These are phyloP conservation scores for Drosophila engyochracea DNA, from an alignment of 2,888 invertebrate species.

Conservation along the genomic window DNA sequence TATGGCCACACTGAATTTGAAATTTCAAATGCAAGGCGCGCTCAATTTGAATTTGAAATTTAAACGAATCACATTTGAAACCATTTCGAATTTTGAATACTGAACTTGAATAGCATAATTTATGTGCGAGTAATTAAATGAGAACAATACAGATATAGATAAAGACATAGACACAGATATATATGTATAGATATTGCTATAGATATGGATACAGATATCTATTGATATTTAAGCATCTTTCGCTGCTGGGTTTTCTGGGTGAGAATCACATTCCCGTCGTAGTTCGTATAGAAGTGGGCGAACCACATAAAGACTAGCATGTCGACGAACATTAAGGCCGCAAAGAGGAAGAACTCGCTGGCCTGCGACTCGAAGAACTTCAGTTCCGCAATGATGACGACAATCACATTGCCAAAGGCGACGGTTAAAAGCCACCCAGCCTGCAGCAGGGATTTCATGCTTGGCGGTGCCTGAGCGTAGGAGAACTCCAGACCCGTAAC, in stretches of 20 bases:
- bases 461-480: constrained; percentile 89
- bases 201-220: neutral
- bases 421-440: constrained; percentile 96
- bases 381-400: constrained; percentile 93
- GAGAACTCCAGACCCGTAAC: constrained; percentile 90
- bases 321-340: constrained; percentile 93
- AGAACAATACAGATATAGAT: neutral
- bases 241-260: constrained; percentile 11
- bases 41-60: neutral
- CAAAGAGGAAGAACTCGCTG: constrained; percentile 94
- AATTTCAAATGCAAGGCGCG: neutral
- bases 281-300: constrained; percentile 90
- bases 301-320: constrained; percentile 93
- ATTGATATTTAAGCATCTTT: constrained; percentile 7
- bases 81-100: neutral
- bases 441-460: constrained; percentile 97
- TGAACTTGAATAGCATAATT: neutral
- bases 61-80: neutral
- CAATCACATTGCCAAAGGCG: constrained; percentile 96
- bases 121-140: neutral
- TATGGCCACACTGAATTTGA: constrained; percentile 14
- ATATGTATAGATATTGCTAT: neutral
- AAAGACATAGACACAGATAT: neutral
- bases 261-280: constrained; percentile 49
- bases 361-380: constrained; percentile 92